These are phyloP conservation scores for Lagopus muta DNA, from an alignment of 2,113 vertebrate species.

Conservation along the genomic window DNA sequence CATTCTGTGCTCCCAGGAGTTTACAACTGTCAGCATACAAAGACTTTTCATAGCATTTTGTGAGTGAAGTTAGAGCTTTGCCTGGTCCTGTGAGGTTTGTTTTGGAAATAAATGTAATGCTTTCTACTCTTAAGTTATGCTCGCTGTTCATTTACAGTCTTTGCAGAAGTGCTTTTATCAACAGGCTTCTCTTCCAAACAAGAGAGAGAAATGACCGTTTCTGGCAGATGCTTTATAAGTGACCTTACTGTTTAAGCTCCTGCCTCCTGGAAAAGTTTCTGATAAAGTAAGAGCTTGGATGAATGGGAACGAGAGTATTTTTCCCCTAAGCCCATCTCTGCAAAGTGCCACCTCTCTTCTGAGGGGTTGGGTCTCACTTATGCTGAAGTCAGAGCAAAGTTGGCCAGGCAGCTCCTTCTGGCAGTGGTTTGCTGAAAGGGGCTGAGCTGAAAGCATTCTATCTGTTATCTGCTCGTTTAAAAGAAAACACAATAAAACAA, in stretches of 20 bases:
- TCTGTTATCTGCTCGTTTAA: background rate
- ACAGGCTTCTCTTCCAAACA: background rate
- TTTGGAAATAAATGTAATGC: background rate
- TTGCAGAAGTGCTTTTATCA: background rate
- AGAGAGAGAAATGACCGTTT: background rate
- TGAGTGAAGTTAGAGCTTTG: background rate
- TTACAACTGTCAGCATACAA: background rate
- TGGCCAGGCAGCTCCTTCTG: background rate
- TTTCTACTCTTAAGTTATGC: background rate
- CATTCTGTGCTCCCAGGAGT: rapidly evolving
- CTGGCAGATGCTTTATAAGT: background rate
- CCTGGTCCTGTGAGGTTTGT: rapidly evolving
- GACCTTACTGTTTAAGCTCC: background rate
- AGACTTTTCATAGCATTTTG: background rate
- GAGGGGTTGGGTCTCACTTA: background rate
- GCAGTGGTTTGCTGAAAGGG: background rate
- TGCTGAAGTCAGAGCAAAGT: background rate
- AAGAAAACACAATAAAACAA: background rate
- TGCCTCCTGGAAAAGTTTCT: background rate
- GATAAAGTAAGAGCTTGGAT: background rate
- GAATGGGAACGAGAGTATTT: background rate
- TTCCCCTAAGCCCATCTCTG: background rate
- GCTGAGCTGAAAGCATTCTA: background rate
- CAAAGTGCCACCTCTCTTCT: background rate
- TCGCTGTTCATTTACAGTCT: background rate